phyloP scores from a whole-genome alignment of 2,113 vertebrate species.

The Bolborhynchus lineola region DNA sequence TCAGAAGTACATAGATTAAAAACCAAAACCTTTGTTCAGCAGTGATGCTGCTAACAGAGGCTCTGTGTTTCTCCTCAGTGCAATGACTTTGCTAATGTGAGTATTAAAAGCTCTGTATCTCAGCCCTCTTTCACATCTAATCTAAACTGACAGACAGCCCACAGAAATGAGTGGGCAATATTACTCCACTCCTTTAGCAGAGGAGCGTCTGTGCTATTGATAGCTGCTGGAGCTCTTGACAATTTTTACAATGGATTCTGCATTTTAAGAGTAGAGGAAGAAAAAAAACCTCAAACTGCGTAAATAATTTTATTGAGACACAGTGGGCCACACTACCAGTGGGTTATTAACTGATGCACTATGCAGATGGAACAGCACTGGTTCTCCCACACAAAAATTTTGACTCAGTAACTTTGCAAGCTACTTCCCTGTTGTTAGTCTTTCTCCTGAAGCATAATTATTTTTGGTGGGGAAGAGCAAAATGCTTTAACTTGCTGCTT shows the following conservation, averaged over 20 bases:
- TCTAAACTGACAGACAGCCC: slow-evolving; percentile 60
- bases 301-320: slow-evolving; percentile 39
- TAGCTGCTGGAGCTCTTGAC: not conserved
- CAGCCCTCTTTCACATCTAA: slow-evolving; percentile 26
- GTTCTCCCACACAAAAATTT: slow-evolving; percentile 25
- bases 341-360: slow-evolving; percentile 3
- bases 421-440: not conserved
- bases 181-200: slow-evolving; percentile 41
- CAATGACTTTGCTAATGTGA: not conserved
- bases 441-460: not conserved
- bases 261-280: not conserved
- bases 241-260: slow-evolving; percentile 39
- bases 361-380: not conserved
- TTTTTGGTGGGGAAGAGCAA: not conserved
- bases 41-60: not conserved
- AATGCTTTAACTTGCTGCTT: not conserved
- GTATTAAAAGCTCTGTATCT: slow-evolving; percentile 36
- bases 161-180: slow-evolving; percentile 57
- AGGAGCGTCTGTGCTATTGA: slow-evolving; percentile 55
- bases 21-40: slow-evolving; percentile 8
- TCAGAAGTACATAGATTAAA: not conserved
- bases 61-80: slow-evolving; percentile 1
- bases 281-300: not conserved
- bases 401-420: not conserved
- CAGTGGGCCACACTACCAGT: slow-evolving; percentile 26